Evolutionary conservation across 2,797 vertebrate species (phyloP).

Genomic region (Orientallactaga sibirica): DNA sequence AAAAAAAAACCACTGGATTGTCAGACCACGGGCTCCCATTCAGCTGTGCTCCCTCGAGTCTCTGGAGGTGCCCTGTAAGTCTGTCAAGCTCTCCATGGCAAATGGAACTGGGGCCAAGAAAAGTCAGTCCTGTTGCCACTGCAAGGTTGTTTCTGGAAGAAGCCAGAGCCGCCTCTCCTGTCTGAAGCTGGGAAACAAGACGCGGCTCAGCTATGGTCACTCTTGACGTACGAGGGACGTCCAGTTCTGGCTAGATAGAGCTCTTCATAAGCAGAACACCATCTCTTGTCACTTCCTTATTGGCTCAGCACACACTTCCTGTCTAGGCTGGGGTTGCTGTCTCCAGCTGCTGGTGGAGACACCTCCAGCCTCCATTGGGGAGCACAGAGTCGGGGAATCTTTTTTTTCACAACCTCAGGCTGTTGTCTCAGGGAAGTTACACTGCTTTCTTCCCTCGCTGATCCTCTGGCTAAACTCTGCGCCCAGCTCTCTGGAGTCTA

Average conservation of each 20-base stretch:
- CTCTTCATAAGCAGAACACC: neutral
- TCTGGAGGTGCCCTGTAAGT: neutral
- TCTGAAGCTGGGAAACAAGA: neutral
- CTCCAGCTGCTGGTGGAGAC: constrained; percentile 25
- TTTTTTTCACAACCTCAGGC: neutral
- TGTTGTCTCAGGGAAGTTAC: neutral
- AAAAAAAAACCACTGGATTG: neutral
- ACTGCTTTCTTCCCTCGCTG: neutral
- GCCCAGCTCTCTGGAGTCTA: neutral
- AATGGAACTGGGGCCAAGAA: neutral
- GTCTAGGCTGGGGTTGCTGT: neutral
- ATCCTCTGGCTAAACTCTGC: neutral
- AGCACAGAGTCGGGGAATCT: neutral
- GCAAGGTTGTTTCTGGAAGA: neutral
- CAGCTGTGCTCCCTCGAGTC: neutral
- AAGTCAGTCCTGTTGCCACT: neutral
- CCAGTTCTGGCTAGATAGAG: neutral
- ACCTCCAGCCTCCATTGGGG: neutral
- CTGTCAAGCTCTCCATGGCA: neutral
- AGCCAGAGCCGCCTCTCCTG: neutral
- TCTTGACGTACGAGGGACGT: neutral
- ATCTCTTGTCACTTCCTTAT: neutral
- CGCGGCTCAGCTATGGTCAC: neutral
- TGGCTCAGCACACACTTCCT: neutral
- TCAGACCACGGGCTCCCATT: neutral